Evolutionary conservation across 2,113 vertebrate species (phyloP).

Genomic region (Entelurus aequoreus): DNA sequence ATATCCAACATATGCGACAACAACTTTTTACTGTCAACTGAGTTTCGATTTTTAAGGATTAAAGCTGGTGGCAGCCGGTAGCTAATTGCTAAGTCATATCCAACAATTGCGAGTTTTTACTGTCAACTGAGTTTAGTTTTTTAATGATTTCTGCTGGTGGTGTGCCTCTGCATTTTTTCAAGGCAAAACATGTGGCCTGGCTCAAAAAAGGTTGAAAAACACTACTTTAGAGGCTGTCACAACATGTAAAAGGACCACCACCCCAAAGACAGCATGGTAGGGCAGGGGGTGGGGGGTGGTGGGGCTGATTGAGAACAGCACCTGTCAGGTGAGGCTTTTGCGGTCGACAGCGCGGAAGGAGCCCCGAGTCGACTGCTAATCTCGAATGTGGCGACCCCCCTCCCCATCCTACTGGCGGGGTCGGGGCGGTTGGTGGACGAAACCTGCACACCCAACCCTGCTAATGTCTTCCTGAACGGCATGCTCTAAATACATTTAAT

Average conservation of each 20-base stretch:
- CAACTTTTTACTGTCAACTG: too few relatives aligned
- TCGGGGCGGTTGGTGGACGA: neutral
- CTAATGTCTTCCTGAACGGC: slow-evolving; percentile 51
- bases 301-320: slow-evolving; percentile 69
- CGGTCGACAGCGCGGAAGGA: slow-evolving; percentile 66
- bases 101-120: too few relatives aligned
- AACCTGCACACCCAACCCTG: slow-evolving; percentile 40
- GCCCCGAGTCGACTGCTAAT: slow-evolving; percentile 61
- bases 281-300: slow-evolving; percentile 30
- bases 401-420: slow-evolving; percentile 1
- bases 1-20: too few relatives aligned
- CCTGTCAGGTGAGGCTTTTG: slow-evolving; percentile 73
- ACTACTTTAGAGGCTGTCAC: slow-evolving; percentile 17
- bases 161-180: too few relatives aligned
- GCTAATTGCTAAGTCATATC: too few relatives aligned
- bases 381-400: slow-evolving; percentile 41
- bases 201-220: too few relatives aligned
- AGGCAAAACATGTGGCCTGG: too few relatives aligned
- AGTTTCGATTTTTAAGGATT: too few relatives aligned
- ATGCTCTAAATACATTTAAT: slow-evolving; percentile 79
- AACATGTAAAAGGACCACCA: slow-evolving; percentile 25
- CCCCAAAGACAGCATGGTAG: slow-evolving; percentile 38
- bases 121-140: too few relatives aligned
- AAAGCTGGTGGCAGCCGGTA: too few relatives aligned
- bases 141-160: too few relatives aligned